phyloP scores from a whole-genome alignment of 2,888 invertebrate species.

The Cerceris ruficornis region DNA sequence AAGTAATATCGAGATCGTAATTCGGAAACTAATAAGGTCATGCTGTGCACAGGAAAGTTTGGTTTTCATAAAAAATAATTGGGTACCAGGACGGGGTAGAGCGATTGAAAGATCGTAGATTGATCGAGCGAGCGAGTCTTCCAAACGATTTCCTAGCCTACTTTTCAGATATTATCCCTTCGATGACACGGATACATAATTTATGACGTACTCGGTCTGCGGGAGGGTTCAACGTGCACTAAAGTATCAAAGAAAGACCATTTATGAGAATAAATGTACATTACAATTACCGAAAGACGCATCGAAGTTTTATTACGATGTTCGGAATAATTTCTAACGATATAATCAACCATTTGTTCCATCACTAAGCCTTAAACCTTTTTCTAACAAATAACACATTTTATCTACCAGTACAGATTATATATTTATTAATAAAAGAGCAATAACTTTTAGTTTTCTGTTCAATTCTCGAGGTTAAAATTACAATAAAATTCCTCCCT shows the following conservation, averaged over 20 bases:
- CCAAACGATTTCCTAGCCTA: not conserved
- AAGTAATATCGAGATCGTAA: no score
- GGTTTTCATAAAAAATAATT: conserved; percentile 4
- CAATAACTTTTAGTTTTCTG: no score
- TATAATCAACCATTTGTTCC: no score
- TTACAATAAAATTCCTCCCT: no score
- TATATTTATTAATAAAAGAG: no score
- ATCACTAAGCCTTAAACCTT: no score
- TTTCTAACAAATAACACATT: no score
- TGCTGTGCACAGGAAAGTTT: not conserved
- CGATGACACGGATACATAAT: conserved; percentile 30
- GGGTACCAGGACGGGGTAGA: not conserved
- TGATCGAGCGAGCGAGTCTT: conserved; percentile 19
- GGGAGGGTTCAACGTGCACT: not conserved
- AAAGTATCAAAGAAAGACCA: not conserved
- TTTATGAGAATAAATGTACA: not conserved
- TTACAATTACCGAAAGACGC: not conserved
- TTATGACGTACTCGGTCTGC: conserved; percentile 33
- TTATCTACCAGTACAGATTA: no score
- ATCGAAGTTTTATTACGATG: not conserved
- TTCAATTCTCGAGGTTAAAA: no score
- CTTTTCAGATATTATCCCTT: conserved; percentile 1
- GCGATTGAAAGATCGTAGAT: not conserved
- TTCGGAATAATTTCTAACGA: not conserved
- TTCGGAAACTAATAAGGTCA: no score